A percentile compares a stretch with the other conserved stretches of the same genome.
Evolutionary conservation across 2,888 invertebrate genomes (phyloP).

Genomic region (Drosophila percnosoma): DNA sequence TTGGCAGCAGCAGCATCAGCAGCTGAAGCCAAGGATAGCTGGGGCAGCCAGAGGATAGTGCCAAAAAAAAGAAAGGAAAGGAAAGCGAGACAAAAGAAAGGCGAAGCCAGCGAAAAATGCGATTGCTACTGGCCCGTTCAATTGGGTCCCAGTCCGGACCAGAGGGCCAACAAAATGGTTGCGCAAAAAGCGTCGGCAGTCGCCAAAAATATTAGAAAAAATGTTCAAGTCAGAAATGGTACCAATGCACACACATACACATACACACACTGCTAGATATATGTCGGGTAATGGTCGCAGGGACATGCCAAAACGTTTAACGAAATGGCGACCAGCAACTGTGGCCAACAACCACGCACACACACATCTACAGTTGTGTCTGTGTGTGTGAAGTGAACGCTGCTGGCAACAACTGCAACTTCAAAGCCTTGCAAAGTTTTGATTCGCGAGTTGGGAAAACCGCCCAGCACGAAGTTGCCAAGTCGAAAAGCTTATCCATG

Average conservation of each 20-base stretch:
- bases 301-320: slow-evolving; percentile 70
- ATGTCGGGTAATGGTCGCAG: slow-evolving; percentile 51
- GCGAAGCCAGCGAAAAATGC: slow-evolving; percentile 67
- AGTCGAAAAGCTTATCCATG: slow-evolving; percentile 72
- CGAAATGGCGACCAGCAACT: slow-evolving; percentile 66
- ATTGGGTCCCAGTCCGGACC: slow-evolving; percentile 37
- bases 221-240: slow-evolving; percentile 44
- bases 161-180: slow-evolving; percentile 73
- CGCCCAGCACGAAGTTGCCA: slow-evolving; percentile 43
- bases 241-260: slow-evolving; percentile 30
- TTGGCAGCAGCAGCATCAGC: slow-evolving; percentile 60
- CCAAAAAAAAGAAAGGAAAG: slow-evolving; percentile 38
- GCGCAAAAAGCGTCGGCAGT: slow-evolving; percentile 77
- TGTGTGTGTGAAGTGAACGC: slow-evolving; percentile 9
- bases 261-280: background rate
- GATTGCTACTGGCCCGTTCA: slow-evolving; percentile 53
- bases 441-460: slow-evolving; percentile 47
- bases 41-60: slow-evolving; percentile 49
- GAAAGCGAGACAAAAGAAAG: slow-evolving; percentile 60
- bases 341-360: slow-evolving; percentile 30
- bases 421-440: slow-evolving; percentile 57
- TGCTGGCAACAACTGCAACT: slow-evolving; percentile 37
- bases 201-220: slow-evolving; percentile 76
- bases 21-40: slow-evolving; percentile 24
- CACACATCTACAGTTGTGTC: background rate